phyloP scores from a whole-genome alignment of 2,888 invertebrate genomes.

The Nyleta sp. region DNA sequence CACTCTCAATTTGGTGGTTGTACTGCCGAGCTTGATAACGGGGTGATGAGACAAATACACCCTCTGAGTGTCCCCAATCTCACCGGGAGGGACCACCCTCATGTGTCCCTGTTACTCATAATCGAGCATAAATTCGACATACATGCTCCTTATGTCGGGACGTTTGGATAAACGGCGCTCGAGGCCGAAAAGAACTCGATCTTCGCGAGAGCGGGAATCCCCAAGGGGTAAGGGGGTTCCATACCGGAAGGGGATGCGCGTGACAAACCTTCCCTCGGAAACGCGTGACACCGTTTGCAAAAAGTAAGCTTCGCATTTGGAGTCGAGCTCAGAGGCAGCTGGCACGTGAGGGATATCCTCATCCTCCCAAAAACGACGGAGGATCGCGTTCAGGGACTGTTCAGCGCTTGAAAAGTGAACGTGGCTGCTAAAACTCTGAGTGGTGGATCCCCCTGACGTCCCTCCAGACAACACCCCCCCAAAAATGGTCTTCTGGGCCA shows the following conservation, averaged over 20 bases:
- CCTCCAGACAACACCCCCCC: not conserved
- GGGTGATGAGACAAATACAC: constrained; percentile 6
- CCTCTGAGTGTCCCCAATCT: not conserved
- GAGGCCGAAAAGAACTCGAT: not conserved
- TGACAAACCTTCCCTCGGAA: not conserved
- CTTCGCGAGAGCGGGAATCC: not conserved
- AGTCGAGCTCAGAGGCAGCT: not conserved
- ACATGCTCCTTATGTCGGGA: not conserved
- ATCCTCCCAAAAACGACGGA: constrained; percentile 2
- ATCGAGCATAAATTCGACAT: not conserved
- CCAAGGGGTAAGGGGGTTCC: not conserved
- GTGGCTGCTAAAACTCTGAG: not conserved
- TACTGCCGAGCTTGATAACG: not conserved
- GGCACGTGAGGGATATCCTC: not conserved
- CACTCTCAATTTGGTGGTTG: constrained; percentile 1
- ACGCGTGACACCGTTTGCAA: not conserved
- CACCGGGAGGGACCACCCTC: not conserved
- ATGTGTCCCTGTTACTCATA: not conserved
- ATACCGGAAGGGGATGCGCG: not conserved
- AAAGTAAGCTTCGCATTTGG: not conserved
- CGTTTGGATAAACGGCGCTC: not conserved
- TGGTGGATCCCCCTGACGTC: not conserved
- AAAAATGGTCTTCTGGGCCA: constrained; percentile 1
- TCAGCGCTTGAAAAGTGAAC: not conserved
- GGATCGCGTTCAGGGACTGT: not conserved